These are phyloP conservation scores for Oscheius sp. DNA, from an alignment of 2,888 invertebrate species.

Conservation along the genomic window DNA sequence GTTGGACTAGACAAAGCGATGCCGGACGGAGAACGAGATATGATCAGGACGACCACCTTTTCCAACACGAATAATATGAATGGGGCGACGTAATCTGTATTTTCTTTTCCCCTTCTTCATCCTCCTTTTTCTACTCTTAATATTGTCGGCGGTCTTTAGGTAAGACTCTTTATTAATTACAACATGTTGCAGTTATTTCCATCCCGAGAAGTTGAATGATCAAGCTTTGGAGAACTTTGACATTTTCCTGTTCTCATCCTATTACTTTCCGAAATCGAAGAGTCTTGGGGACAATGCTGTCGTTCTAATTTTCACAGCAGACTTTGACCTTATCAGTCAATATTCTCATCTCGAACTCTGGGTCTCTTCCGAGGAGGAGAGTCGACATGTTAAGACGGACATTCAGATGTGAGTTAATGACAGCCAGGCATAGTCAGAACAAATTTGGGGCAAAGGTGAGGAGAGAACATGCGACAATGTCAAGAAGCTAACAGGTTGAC, in stretches of 20 bases:
- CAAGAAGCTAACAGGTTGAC: no score
- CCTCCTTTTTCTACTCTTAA: background rate
- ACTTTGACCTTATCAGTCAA: conserved; percentile 12
- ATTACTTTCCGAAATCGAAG: conserved; percentile 29
- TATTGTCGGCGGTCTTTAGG: background rate
- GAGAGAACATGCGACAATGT: no score
- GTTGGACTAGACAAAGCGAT: background rate
- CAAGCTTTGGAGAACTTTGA: conserved; percentile 13
- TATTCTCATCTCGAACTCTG: conserved; percentile 10
- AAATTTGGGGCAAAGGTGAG: no score
- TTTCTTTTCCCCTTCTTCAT: conserved; percentile 8
- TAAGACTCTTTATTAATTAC: background rate
- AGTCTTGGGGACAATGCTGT: conserved; percentile 31
- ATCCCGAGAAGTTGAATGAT: conserved; percentile 6
- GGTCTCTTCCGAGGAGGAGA: conserved; percentile 11
- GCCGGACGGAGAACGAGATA: background rate
- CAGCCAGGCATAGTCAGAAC: no score
- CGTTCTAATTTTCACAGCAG: conserved; percentile 30
- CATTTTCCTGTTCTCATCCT: conserved; percentile 25
- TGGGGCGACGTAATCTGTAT: conserved; percentile 20
- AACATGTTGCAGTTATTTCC: conserved; percentile 11
- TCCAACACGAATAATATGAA: conserved; percentile 1
- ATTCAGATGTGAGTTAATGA: conserved; percentile 1
- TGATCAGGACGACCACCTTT: background rate
- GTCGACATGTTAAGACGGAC: background rate